These are phyloP conservation scores for Rhynchonycteris naso DNA, from an alignment of 2,797 vertebrate species.

Conservation along the genomic window DNA sequence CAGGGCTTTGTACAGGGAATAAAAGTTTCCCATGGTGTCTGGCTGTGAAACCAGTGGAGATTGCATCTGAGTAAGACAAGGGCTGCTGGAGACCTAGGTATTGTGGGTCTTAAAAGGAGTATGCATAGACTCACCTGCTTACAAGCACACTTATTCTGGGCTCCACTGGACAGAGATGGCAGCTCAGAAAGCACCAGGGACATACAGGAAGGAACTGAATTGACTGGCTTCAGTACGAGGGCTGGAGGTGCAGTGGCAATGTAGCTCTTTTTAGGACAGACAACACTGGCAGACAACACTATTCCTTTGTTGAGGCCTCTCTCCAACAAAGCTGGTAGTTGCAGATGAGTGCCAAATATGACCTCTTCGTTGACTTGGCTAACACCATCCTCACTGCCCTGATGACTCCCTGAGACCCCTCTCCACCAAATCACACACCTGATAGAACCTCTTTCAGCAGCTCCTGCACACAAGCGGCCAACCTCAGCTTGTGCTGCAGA, in stretches of 20 bases:
- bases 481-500: not conserved
- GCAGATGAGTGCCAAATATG: not conserved
- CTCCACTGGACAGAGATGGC: not conserved
- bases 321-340: not conserved
- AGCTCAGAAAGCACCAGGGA: not conserved
- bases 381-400: not conserved
- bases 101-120: not conserved
- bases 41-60: not conserved
- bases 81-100: not conserved
- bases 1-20: not conserved
- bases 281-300: not conserved
- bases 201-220: not conserved
- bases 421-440: not conserved
- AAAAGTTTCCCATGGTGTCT: not conserved
- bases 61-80: not conserved
- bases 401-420: not conserved
- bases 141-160: not conserved
- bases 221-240: not conserved
- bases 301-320: not conserved
- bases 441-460: not conserved
- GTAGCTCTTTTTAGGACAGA: not conserved
- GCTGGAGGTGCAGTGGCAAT: not conserved
- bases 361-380: not conserved
- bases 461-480: not conserved
- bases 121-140: not conserved